These are phyloP conservation scores for Origma solitaria DNA, from an alignment of 2,113 vertebrate species.

Conservation along the genomic window DNA sequence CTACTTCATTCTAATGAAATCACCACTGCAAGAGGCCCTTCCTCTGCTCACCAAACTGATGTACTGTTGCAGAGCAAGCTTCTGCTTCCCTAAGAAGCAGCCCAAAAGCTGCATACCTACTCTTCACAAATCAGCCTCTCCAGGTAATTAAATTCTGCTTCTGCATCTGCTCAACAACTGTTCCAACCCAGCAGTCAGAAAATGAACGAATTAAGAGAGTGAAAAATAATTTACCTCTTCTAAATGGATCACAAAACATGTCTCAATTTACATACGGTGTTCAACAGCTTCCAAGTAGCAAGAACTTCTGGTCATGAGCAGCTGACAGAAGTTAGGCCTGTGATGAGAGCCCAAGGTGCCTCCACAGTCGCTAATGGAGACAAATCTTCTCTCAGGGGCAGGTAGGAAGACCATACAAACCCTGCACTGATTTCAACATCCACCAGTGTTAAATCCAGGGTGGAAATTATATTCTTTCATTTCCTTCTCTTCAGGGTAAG, in stretches of 20 bases:
- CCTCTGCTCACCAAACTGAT: not conserved
- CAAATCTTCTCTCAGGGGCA: not conserved
- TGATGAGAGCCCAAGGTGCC: not conserved
- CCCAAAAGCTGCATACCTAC: not conserved
- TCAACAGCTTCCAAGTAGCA: not conserved
- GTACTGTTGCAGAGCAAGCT: not conserved
- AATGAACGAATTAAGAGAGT: not conserved
- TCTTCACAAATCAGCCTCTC: not conserved
- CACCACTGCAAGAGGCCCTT: not conserved
- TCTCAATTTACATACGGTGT: not conserved
- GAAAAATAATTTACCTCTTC: not conserved
- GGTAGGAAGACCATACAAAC: not conserved
- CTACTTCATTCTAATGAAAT: not conserved
- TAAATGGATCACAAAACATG: not conserved
- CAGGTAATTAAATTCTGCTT: not conserved
- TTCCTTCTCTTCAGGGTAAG: not conserved
- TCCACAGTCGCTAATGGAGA: not conserved
- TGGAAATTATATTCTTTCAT: not conserved
- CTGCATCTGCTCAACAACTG: not conserved
- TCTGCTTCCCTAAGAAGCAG: not conserved
- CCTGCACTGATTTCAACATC: not conserved
- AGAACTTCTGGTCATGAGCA: not conserved
- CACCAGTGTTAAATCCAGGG: not conserved
- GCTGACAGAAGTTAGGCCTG: not conserved
- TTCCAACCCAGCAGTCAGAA: not conserved